phyloP scores from a whole-genome alignment of 2,113 vertebrate species.

The Daboia siamensis region DNA sequence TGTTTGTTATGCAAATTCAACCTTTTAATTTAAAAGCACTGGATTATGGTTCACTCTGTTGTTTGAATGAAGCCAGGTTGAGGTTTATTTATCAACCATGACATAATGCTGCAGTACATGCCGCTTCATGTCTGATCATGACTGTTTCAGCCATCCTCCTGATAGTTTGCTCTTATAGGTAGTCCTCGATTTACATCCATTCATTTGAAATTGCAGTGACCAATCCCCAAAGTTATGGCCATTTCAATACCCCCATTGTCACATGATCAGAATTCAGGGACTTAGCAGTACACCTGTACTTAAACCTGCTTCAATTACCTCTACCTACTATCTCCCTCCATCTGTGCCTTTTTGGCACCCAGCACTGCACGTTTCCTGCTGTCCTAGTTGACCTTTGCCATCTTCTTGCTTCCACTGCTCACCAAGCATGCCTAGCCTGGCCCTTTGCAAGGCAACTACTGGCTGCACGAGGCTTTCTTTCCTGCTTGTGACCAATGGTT shows the following conservation, averaged over 20 bases:
- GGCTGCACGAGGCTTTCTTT: neutral
- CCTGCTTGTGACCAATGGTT: neutral
- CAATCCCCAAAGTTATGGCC: neutral
- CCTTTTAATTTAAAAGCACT: neutral
- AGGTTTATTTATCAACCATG: neutral
- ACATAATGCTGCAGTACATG: neutral
- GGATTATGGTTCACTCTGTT: neutral
- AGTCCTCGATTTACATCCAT: neutral
- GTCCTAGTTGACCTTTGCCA: neutral
- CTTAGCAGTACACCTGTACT: neutral
- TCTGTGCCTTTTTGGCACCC: neutral
- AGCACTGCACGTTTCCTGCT: neutral
- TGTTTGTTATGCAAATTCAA: neutral
- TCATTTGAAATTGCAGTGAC: neutral
- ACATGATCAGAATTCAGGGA: neutral
- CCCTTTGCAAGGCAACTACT: neutral
- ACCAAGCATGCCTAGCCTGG: neutral
- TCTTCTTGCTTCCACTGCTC: neutral
- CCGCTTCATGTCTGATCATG: neutral
- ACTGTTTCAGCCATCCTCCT: neutral
- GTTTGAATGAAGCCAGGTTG: neutral
- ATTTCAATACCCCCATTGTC: neutral
- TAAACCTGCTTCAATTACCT: neutral
- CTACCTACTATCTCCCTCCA: neutral
- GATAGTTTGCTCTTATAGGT: neutral